Base-by-base conservation (phyloP, 1,140 invertebrate genomes). In the Pogonognathellus flavescens region DNA sequence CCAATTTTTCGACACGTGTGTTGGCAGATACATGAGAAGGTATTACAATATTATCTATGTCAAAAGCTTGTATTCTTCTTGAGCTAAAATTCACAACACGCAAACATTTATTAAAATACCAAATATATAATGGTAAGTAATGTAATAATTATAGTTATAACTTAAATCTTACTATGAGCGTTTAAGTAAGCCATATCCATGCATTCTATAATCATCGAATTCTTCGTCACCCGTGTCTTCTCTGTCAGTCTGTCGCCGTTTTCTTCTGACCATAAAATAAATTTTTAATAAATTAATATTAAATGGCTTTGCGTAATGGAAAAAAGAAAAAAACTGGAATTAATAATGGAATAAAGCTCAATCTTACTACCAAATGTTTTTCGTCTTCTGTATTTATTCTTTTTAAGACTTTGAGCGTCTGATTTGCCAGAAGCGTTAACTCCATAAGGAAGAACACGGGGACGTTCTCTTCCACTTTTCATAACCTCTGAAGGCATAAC, bases 1-100 rank as follows among this genome's bases (percentile, higher is more conserved):
- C 10, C 5, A 70, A 41, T 25, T 70, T 70, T 31, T 70, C 66
- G 0, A 70, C 66, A 14, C 66, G 10, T 0, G 66, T 70, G 14
- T 25, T 31, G 1, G 66, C 22, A 2, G 20, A 13, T 2, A 25
- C 20, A 9, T 70, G 66, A 0, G 11, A 31, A 0, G 66, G 66
- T 5, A 70, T 70, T 4, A 70, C 66, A 70, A 70, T 70, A n/a
- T 70, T 70, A 31, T 31, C 14, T 8, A 70, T 70, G 14, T 70
- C 66, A 25, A 14, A 70, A 7, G 31, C 66, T 16, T 16, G 20
- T 60, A 18, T 31, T 11, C 10, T 70, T 31, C 31, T 70, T 41
- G 66, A 22, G 20, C 31, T 31, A 4, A 70, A 70, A 41, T 31
- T 16, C 18, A 22, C 22, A 16, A 22, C 13, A 22, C 10, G 18